Base-by-base conservation (phyloP, 2,888 invertebrate species). In the Diachrysia chrysitis region DNA sequence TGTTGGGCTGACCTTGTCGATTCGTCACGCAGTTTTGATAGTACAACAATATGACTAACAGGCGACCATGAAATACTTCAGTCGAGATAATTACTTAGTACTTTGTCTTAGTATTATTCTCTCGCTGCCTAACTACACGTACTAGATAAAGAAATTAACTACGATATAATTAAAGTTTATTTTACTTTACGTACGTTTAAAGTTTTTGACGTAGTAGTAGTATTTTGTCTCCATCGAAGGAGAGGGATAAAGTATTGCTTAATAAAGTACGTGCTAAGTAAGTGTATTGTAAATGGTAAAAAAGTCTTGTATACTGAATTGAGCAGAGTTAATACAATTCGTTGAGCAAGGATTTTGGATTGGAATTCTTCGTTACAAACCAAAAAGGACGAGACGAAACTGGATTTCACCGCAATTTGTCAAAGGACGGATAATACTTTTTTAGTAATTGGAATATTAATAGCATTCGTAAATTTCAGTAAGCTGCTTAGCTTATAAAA, bases 11-110 rank as follows among this genome's bases (percentile, higher is more conserved):
- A 76, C 82, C 80, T 81, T 82, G 74, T 46, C 46, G 57, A 66
- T 72, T 70, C 63, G 71, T 73, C 76, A 67, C 79, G 76, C 76
- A 79, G 67, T 79, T 79, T 66, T 67, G 72, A 71, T 78, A 79
- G 66, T 64, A 66, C 56, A 65, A 66, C 67, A 37, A 35, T 60
- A 63, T 73, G 69, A 73, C 48, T 78, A 64, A 73, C 42, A 10
- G 19, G 14, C 46, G 73, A 42, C 67, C 72, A 63, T 73, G 71
- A 71, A 76, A 76, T 60, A 63, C 58, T 73, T 58, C 3, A 16
- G 70, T 58, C 14, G 37, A 37, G 37, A 37, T 37, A 37, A 37
- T 37, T 37, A 37, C 16, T 37, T 5, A 4, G 37, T 16, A 37
- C 48, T 19, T 5, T 6, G 48, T 48, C 19, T 48, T 17, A 48